Percentiles rank a stretch among this genome's conserved stretches.
Conservation (phyloP, 2,113 vertebrate genomes). For the Phalacrocorax brasilianus region DNA sequence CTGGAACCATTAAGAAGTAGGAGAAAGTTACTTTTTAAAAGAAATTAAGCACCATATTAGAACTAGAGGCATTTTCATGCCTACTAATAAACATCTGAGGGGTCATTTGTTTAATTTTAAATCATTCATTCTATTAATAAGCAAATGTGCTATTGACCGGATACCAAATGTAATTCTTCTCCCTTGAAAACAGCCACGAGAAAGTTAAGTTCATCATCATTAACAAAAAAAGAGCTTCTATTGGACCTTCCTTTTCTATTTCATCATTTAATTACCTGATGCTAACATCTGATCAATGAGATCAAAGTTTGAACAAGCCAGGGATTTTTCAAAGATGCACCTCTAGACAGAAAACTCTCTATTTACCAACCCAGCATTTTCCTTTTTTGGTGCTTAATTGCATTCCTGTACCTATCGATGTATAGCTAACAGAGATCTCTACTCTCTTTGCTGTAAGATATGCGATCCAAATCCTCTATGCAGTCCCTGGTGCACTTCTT, state of each 20-base stretch:
- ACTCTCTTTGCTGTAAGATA: neutral
- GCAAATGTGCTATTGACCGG: conserved; percentile 36
- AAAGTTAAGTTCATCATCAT: conserved; percentile 50
- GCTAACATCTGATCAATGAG: conserved; percentile 39
- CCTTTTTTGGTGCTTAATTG: neutral
- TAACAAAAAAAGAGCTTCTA: conserved; percentile 60
- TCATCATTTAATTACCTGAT: conserved; percentile 61
- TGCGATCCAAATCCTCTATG: rapidly evolving
- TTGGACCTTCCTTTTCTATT: conserved; percentile 56
- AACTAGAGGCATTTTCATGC: neutral
- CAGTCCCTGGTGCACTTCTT: neutral
- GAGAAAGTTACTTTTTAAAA: neutral
- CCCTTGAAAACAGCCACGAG: neutral
- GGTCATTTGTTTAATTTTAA: conserved; percentile 30
- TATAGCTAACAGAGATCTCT: neutral
- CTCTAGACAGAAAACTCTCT: neutral
- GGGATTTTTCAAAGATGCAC: neutral
- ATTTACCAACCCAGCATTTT: neutral
- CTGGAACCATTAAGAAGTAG: neutral
- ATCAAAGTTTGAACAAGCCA: conserved; percentile 10
- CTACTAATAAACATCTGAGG: neutral
- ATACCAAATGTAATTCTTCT: conserved; percentile 12
- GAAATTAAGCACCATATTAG: neutral
- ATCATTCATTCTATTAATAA: conserved; percentile 37
- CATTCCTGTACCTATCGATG: neutral